Conservation (phyloP, 1,140 invertebrate species). For the Calephelis nemesis region DNA sequence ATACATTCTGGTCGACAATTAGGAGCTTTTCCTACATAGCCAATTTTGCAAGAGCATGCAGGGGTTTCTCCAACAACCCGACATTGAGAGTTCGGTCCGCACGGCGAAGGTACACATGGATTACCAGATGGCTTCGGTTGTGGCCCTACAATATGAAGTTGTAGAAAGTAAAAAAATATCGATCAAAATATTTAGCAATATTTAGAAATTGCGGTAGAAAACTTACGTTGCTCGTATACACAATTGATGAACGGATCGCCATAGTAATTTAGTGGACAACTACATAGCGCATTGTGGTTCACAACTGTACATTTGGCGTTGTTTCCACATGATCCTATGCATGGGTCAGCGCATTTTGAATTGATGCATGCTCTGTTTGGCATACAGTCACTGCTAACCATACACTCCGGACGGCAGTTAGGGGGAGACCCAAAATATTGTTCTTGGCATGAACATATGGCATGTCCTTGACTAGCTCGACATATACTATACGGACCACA, state of each 20-base stretch:
- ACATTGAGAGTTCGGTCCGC: conserved; percentile 90
- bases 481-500: conserved; percentile 87
- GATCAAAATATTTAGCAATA: conserved; percentile 15
- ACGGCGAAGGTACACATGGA: conserved; percentile 88
- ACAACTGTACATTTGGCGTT: conserved; percentile 87
- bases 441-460: conserved; percentile 85
- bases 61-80: conserved; percentile 83
- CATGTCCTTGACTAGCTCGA: conserved; percentile 81
- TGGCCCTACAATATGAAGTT: conserved; percentile 56
- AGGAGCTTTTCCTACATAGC: conserved; percentile 87
- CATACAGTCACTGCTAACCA: conserved; percentile 86
- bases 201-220: conserved; percentile 20
- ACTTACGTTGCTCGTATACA: conserved; percentile 81
- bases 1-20: conserved; percentile 90
- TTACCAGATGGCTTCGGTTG: conserved; percentile 71
- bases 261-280: conserved; percentile 83
- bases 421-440: conserved; percentile 86
- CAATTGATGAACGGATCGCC: conserved; percentile 88
- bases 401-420: conserved; percentile 87
- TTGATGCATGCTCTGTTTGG: conserved; percentile 86
- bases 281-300: conserved; percentile 89
- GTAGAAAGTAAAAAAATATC: conserved; percentile 17
- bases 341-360: conserved; percentile 88
- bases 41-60: conserved; percentile 86
- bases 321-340: conserved; percentile 85